These are phyloP conservation scores for Thomomys bottae DNA, from an alignment of 2,113 vertebrate species.

Conservation along the genomic window DNA sequence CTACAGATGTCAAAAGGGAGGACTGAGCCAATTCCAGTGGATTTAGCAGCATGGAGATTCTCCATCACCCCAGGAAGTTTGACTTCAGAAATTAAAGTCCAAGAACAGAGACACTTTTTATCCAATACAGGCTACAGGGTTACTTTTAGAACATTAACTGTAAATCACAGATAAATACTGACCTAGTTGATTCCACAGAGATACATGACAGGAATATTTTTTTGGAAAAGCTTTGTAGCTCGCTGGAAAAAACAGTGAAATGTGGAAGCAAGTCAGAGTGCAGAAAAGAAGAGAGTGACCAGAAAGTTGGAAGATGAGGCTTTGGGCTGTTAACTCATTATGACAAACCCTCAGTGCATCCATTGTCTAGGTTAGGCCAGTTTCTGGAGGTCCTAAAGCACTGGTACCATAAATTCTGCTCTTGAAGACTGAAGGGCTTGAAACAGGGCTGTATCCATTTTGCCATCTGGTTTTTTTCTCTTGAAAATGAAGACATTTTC, in stretches of 20 bases:
- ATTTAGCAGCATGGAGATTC: slow-evolving; percentile 20
- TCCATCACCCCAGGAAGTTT: background rate
- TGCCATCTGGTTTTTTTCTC: background rate
- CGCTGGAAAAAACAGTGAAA: slow-evolving; percentile 27
- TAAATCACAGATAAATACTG: slow-evolving; percentile 44
- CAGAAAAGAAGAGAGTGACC: background rate
- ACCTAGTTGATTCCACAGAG: slow-evolving; percentile 22
- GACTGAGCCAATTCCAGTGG: slow-evolving; percentile 8
- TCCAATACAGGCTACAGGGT: background rate
- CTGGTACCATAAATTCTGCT: background rate
- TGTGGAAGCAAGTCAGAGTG: background rate
- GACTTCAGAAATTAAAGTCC: slow-evolving; percentile 43
- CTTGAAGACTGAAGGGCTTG: background rate
- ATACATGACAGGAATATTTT: background rate
- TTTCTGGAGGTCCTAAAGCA: background rate
- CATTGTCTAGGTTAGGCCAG: background rate
- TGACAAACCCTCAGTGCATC: background rate
- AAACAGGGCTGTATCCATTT: background rate
- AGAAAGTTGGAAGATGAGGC: background rate
- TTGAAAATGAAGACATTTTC: background rate
- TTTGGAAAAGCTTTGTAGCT: background rate
- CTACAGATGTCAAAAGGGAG: slow-evolving; percentile 20
- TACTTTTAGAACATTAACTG: background rate
- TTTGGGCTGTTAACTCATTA: background rate
- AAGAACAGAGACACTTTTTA: background rate